Base-by-base conservation (phyloP, 1,140 invertebrate genomes). In the Luehdorfia chinensis region DNA sequence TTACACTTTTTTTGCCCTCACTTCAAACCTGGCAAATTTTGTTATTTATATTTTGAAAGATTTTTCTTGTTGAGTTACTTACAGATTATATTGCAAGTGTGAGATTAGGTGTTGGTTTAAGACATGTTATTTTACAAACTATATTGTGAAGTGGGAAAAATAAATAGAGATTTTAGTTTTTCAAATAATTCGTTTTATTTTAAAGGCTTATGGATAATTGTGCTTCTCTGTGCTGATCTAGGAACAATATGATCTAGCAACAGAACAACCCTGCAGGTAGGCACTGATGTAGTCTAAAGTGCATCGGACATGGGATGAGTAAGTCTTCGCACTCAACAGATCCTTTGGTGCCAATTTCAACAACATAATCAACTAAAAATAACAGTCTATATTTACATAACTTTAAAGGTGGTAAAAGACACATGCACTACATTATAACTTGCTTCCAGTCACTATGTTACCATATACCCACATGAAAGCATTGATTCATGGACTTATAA, bases 301-400 rank as follows among this genome's bases (percentile, higher is more conserved):
- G 60, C 50, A 48, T 30, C 9, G 32, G 59, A 78, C 73, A 80
- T 74, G 69, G 72, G 19, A 33, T 49, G 50, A 74, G 65, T 65
- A 84, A 75, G 60, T 69, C 63, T 37, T 25, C 51, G 49, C 36
- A 50, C 63, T 67, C 47, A 37, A 49, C 43, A 68, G 66, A 68
- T 68, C 58, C 57, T 69, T 72, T 66, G 58, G 69, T 65, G 65
- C 61, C 55, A 64, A 72, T 66, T 60, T 41, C 31, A 50, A 2
- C 59, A 72, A 75, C 48, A 51, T 63, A 75, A 64, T 21, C 27
- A 60, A 59, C 60, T 74, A 74, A 77, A 69, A 63, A 66, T 72
- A 79, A 79, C 64, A 79, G 60, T 78, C 70, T 77, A 81, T 71
- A 76, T 79, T 68, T 79, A 79, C 71, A 81, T 47, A 56, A 64